phyloP scores from a whole-genome alignment of 2,888 invertebrate species.

The Hesperia comma region DNA sequence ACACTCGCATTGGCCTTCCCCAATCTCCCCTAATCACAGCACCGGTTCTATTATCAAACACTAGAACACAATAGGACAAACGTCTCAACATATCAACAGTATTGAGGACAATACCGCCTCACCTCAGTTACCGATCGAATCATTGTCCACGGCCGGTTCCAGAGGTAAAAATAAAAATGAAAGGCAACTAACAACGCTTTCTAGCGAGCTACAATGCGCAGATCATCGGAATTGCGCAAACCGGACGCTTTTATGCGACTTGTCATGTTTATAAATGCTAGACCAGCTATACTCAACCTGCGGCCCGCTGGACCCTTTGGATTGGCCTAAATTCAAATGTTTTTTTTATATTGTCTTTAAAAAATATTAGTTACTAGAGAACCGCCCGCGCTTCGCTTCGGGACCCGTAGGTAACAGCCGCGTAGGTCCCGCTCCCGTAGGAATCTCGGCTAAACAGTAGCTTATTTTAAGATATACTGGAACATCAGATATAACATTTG shows the following conservation, averaged over 20 bases:
- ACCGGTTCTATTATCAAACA: not conserved
- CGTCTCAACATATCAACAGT: slow-evolving; percentile 7
- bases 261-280: not conserved
- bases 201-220: slow-evolving; percentile 25
- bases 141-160: slow-evolving; percentile 25
- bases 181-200: slow-evolving; percentile 28
- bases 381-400: too few species aligned
- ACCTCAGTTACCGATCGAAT: slow-evolving; percentile 16
- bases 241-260: slow-evolving; percentile 51
- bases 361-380: too few species aligned
- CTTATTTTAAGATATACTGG: too few species aligned
- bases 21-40: not conserved
- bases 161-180: slow-evolving; percentile 31
- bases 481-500: too few species aligned
- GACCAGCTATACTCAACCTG: not conserved
- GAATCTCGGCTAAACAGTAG: too few species aligned
- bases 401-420: too few species aligned
- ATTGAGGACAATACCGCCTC: slow-evolving; percentile 31
- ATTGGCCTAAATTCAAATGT: too few species aligned
- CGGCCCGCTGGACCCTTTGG: too few species aligned
- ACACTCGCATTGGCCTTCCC: too few species aligned
- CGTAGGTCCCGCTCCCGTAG: too few species aligned
- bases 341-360: too few species aligned
- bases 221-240: slow-evolving; percentile 58
- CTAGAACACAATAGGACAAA: slow-evolving; percentile 4